Evolutionary conservation across 2,888 invertebrate species (phyloP).

Genomic region (Drosophila barbarae): DNA sequence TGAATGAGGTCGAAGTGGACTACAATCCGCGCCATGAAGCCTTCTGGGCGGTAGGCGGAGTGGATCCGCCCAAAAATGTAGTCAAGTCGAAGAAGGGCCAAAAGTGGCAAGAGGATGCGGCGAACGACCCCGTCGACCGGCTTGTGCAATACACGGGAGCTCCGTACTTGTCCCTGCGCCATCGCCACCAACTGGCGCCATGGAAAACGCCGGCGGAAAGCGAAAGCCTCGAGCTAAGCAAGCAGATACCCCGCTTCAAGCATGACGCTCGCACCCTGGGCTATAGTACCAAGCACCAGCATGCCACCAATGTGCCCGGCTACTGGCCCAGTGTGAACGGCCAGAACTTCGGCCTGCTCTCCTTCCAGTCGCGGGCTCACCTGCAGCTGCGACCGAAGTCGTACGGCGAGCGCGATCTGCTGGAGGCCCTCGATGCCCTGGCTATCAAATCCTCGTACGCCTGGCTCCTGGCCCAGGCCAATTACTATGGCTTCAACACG

Average conservation of each 20-base stretch:
- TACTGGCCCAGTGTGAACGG: constrained; percentile 89
- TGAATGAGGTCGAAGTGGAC: constrained; percentile 84
- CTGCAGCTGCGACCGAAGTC: constrained; percentile 80
- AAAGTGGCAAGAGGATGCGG: constrained; percentile 79
- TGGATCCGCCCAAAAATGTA: constrained; percentile 81
- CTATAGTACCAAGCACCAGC: constrained; percentile 81
- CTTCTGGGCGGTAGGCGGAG: constrained; percentile 91
- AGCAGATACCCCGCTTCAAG: constrained; percentile 81
- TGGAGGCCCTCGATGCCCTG: constrained; percentile 86
- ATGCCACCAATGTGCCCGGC: constrained; percentile 88
- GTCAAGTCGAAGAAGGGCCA: constrained; percentile 79
- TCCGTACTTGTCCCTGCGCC: constrained; percentile 86
- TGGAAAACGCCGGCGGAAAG: constrained; percentile 82
- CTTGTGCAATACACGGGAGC: constrained; percentile 85
- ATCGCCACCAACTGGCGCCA: constrained; percentile 84
- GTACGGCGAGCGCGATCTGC: constrained; percentile 81
- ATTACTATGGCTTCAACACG: constrained; percentile 92
- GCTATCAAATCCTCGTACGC: constrained; percentile 89
- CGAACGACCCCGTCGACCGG: constrained; percentile 83
- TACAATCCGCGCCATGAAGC: constrained; percentile 89
- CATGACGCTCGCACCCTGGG: constrained; percentile 84
- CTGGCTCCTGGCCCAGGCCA: constrained; percentile 89
- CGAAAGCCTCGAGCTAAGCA: constrained; percentile 79
- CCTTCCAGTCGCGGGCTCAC: constrained; percentile 86
- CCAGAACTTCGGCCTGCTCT: constrained; percentile 88